Evolutionary conservation across 2,888 invertebrate genomes (phyloP).

Genomic region (Ommatoiulus sabulosus): DNA sequence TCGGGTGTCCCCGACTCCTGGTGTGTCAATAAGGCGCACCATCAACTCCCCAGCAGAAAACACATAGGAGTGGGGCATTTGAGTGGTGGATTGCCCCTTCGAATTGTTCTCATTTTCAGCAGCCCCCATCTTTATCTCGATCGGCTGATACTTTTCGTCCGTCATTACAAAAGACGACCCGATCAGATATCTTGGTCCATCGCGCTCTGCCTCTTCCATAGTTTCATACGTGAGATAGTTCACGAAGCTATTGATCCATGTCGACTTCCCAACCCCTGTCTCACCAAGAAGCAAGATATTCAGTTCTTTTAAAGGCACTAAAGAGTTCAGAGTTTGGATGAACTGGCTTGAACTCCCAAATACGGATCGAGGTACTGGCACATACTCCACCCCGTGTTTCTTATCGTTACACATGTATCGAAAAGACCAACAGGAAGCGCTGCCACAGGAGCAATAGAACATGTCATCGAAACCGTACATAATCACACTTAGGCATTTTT

Average conservation of each 20-base stretch:
- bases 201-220: slow-evolving; percentile 47
- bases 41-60: slow-evolving; percentile 51
- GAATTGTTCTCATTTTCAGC: slow-evolving; percentile 50
- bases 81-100: slow-evolving; percentile 53
- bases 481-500: background rate
- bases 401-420: background rate
- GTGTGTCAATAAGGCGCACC: slow-evolving; percentile 62
- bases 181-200: background rate
- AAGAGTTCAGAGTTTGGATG: background rate
- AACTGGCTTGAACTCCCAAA: background rate
- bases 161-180: slow-evolving; percentile 44
- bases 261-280: slow-evolving; percentile 59
- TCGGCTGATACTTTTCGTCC: slow-evolving; percentile 47
- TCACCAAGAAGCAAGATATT: slow-evolving; percentile 57
- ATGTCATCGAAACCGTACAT: background rate
- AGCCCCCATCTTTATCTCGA: slow-evolving; percentile 22
- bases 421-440: background rate
- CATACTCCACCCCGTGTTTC: background rate
- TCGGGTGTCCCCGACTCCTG: slow-evolving; percentile 62
- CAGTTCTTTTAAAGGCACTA: background rate
- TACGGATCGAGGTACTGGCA: background rate
- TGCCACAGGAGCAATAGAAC: slow-evolving; percentile 13
- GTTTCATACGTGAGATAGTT: slow-evolving; percentile 56
- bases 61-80: slow-evolving; percentile 49
- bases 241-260: slow-evolving; percentile 57